Conservation (phyloP, 1,140 invertebrate genomes). For the Trichomalopsis sarcophagae region DNA sequence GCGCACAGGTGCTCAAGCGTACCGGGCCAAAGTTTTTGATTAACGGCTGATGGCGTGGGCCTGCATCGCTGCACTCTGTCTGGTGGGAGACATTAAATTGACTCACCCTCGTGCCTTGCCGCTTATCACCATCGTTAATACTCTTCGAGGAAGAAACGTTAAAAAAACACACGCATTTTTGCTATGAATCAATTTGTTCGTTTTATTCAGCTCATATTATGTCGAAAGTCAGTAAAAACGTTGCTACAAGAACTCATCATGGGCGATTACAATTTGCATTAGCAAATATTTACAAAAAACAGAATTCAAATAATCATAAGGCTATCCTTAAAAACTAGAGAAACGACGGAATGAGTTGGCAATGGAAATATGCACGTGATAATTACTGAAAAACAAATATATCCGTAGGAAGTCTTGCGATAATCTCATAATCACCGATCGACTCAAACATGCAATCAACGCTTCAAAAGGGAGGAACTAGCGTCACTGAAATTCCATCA, state of each 20-base stretch:
- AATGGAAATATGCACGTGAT: background rate
- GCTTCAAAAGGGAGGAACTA: background rate
- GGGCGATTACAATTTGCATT: conserved; percentile 23
- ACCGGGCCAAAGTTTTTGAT: background rate
- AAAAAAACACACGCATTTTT: background rate
- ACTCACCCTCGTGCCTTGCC: background rate
- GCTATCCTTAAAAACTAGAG: conserved; percentile 28
- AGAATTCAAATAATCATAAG: conserved; percentile 17
- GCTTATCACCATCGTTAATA: background rate
- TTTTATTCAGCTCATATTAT: conserved; percentile 32
- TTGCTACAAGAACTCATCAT: conserved; percentile 5
- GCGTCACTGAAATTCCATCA: background rate
- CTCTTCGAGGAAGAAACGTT: background rate
- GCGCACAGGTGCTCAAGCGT: background rate
- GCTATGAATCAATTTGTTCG: conserved; percentile 9
- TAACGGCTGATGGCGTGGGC: conserved; percentile 16
- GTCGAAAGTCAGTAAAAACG: conserved; percentile 14
- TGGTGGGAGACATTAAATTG: background rate
- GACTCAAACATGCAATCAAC: background rate
- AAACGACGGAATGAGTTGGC: conserved; percentile 22
- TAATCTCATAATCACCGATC: conserved; percentile 4
- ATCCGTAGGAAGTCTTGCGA: background rate
- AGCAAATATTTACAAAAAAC: conserved; percentile 45
- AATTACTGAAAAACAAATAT: conserved; percentile 17
- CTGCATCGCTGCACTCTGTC: background rate